These are phyloP conservation scores for Zosterops hypoxanthus DNA, from an alignment of 2,113 vertebrate species.

Conservation along the genomic window DNA sequence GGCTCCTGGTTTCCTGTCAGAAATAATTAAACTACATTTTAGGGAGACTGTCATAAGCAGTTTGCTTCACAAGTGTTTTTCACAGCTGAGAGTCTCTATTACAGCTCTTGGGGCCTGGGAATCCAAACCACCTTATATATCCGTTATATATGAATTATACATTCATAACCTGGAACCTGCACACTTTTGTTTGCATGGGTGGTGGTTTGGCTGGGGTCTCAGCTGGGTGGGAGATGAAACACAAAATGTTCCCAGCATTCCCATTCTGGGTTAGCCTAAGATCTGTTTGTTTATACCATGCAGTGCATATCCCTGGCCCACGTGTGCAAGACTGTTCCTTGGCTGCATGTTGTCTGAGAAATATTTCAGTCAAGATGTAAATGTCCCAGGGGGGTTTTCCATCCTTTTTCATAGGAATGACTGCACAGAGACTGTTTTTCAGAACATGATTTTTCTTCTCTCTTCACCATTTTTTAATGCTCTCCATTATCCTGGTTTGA, in stretches of 20 bases:
- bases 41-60: slow-evolving; percentile 1
- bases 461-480: background rate
- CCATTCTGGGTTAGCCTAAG: background rate
- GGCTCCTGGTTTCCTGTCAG: slow-evolving; percentile 26
- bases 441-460: background rate
- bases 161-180: background rate
- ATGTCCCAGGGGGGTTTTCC: background rate
- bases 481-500: background rate
- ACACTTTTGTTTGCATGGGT: background rate
- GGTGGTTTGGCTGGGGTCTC: background rate
- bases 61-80: slow-evolving; percentile 30
- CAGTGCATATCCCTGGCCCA: background rate
- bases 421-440: background rate
- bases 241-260: background rate
- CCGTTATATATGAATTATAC: background rate
- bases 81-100: background rate
- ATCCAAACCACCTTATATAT: background rate
- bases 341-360: background rate
- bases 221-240: background rate
- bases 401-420: background rate
- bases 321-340: background rate
- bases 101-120: background rate
- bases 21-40: slow-evolving; percentile 17
- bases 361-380: background rate
- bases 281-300: background rate